A percentile compares a stretch with the other conserved stretches of the same genome.
Conservation (phyloP, 2,113 vertebrate genomes). For the Dunckerocampus dactyliophorus region DNA sequence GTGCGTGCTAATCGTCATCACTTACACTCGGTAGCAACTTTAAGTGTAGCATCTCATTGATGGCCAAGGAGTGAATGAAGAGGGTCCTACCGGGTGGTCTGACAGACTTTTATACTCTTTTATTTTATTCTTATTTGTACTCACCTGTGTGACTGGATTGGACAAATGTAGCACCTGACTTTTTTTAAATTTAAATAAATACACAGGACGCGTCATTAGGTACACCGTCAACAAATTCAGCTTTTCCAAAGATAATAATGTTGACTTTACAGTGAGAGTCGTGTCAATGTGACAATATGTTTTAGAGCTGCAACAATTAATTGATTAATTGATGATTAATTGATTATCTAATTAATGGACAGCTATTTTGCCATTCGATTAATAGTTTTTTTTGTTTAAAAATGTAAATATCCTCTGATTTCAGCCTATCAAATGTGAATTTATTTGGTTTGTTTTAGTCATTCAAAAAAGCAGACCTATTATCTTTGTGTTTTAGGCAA, state of each 20-base stretch:
- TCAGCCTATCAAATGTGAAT: too few species aligned
- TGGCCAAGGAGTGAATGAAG: neutral
- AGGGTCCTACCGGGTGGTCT: neutral
- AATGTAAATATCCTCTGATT: too few species aligned
- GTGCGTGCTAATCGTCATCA: slow-evolving; percentile 10
- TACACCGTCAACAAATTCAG: neutral
- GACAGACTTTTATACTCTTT: slow-evolving; percentile 3
- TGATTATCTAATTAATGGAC: too few species aligned
- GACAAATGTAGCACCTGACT: neutral
- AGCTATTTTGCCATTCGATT: too few species aligned
- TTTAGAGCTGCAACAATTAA: too few species aligned
- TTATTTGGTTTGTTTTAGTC: too few species aligned
- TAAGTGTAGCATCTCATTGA: slow-evolving; percentile 35
- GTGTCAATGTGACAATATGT: too few species aligned
- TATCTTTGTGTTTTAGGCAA: too few species aligned
- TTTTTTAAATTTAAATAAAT: neutral
- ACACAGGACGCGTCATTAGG: neutral
- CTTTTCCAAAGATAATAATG: neutral
- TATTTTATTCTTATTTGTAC: neutral
- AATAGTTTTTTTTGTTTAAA: too few species aligned
- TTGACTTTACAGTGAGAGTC: too few species aligned
- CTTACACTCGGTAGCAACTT: slow-evolving; percentile 37
- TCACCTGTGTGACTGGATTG: neutral
- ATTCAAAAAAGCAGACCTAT: too few species aligned
- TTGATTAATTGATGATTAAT: too few species aligned